Evolutionary conservation across 2,888 invertebrate species (phyloP), one percentile per base, ranked within the genome.

Genomic region (Troides aeacus): DNA sequence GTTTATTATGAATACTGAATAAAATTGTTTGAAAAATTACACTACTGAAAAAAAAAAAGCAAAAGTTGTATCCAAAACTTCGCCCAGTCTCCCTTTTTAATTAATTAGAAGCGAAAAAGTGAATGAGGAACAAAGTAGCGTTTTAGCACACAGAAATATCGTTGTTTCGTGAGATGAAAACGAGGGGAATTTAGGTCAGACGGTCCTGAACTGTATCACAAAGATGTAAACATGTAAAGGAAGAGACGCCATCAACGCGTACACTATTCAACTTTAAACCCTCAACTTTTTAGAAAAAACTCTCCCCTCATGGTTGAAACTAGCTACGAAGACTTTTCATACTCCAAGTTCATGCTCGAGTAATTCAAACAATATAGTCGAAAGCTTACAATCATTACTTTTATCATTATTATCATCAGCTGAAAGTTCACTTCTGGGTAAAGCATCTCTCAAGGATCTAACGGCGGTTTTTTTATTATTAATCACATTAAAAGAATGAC

Each of bases 61-160:
- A 10, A 46, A 57, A 64, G 7, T 59, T 59, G 50, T 64, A 68
- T 64, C 46, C 36, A 21, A 59, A 68, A 68, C 50, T 60, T 68
- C 7, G 15, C 18, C 39, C 36, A 24, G 59, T 58, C 80, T 77
- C 75, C 74, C 72, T 75, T 81, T 85, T 84, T 86, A 86, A 87
- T 88, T 87, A 89, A 88, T 88, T 83, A 86, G 82, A 83, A 78
- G 77, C 80, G 72, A 81, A 82, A 81, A 79, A 71, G 78, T 78
- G 76, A 81, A 82, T 79, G 79, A 75, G 77, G 77, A 81, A 85
- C 87, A 85, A 85, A 86, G 84, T 84, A 84, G 81, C 80, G 81
- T 79, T 83, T 81, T 83, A 79, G 79, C 80, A 78, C 80, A 84
- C 84, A 85, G 87, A 89, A 89, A 88, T 88, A 86, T 85, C 79